Conservation (phyloP, 2,888 invertebrate species). For the Yponomeuta malinellus region DNA sequence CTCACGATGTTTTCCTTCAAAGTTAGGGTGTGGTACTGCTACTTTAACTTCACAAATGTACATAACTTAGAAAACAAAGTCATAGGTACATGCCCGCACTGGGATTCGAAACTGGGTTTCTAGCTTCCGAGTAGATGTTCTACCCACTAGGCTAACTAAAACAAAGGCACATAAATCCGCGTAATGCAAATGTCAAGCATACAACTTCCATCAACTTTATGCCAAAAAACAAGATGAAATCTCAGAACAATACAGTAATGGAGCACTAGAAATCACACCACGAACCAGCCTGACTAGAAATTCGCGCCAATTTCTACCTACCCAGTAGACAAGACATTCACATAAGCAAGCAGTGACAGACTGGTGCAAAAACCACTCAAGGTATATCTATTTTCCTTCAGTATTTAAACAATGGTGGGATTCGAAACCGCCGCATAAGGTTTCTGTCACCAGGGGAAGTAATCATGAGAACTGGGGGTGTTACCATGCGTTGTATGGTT, state of each 20-base stretch:
- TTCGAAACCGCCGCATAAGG: neutral
- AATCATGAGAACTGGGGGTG: conserved; percentile 2
- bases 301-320: conserved; percentile 12
- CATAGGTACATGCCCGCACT: no score
- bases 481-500: neutral
- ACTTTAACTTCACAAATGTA: no score
- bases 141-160: no score
- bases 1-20: no score
- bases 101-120: no score
- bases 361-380: neutral
- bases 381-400: neutral
- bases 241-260: neutral
- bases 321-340: neutral
- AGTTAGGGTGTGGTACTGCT: no score
- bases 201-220: no score
- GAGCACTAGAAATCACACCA: neutral
- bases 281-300: conserved; percentile 1
- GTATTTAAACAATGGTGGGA: conserved; percentile 8
- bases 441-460: conserved; percentile 4
- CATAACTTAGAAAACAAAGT: no score
- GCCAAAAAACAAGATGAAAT: neutral
- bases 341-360: neutral
- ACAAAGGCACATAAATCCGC: no score
- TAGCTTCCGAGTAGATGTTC: no score
- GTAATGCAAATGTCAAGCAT: no score